Evolutionary conservation across 2,888 invertebrate genomes (phyloP).

Genomic region (Crocallis elinguaria): DNA sequence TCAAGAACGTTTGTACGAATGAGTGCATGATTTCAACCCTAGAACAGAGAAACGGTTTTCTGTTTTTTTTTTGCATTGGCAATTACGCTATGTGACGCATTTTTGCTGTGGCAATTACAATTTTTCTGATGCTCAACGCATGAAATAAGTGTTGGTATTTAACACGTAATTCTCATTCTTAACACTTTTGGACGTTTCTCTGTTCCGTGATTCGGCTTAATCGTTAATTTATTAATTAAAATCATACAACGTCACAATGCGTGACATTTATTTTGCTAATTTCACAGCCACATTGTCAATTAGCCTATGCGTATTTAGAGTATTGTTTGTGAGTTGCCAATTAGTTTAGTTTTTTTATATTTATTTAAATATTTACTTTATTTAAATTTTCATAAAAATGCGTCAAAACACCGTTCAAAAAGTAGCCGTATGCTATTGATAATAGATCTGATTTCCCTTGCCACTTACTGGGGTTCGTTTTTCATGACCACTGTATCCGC

Average conservation of each 20-base stretch:
- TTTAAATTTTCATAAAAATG: constrained; percentile 75
- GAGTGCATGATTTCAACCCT: constrained; percentile 63
- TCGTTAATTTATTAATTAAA: constrained; percentile 67
- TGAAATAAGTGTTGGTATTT: neutral
- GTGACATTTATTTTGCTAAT: constrained; percentile 79
- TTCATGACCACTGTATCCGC: constrained; percentile 57
- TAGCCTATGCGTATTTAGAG: constrained; percentile 84
- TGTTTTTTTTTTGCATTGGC: no score
- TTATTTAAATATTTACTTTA: constrained; percentile 55
- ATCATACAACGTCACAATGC: constrained; percentile 70
- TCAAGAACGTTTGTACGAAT: constrained; percentile 70
- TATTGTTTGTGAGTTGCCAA: constrained; percentile 84
- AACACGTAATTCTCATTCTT: no score
- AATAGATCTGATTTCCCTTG: constrained; percentile 75
- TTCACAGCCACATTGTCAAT: constrained; percentile 85
- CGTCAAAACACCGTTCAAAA: constrained; percentile 83
- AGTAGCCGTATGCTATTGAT: constrained; percentile 81
- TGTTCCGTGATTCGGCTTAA: constrained; percentile 68
- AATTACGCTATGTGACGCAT: no score
- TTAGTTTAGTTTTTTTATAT: constrained; percentile 69
- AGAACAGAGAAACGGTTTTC: constrained; percentile 54
- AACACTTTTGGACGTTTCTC: constrained; percentile 40
- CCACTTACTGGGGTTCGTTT: constrained; percentile 72
- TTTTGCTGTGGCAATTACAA: neutral
- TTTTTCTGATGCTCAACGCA: neutral